Evolutionary conservation across 2,888 invertebrate genomes (phyloP).

Genomic region (Capitulum mitella): DNA sequence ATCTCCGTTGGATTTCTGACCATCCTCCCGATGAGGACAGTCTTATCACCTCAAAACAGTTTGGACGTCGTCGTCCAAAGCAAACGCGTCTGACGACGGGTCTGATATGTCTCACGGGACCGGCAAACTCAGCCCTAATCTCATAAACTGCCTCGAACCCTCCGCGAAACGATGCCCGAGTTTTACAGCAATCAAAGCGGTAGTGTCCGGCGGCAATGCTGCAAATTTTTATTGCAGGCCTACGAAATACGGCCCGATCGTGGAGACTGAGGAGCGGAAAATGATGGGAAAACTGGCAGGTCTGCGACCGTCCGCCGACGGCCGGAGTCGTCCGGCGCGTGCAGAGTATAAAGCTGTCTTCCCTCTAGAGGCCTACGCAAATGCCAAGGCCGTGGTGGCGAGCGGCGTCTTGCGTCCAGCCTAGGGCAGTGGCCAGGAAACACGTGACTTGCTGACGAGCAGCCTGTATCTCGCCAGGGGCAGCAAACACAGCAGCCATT

Average conservation of each 20-base stretch:
- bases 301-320: too few species aligned
- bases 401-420: too few species aligned
- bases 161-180: background rate
- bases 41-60: background rate
- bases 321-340: too few species aligned
- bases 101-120: background rate
- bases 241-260: background rate
- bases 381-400: too few species aligned
- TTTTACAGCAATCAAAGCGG: conserved; percentile 3
- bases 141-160: background rate
- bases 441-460: too few species aligned
- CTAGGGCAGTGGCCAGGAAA: too few species aligned
- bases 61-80: background rate
- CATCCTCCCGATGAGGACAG: background rate
- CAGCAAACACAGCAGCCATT: too few species aligned
- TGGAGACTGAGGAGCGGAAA: too few species aligned
- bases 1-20: background rate
- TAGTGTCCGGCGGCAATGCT: background rate
- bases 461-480: too few species aligned
- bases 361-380: too few species aligned
- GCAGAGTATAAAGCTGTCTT: too few species aligned
- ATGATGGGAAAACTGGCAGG: too few species aligned
- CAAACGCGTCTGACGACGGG: background rate
- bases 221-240: background rate
- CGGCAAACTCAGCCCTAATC: background rate